These are phyloP conservation scores for Dasypus novemcinctus DNA, from an alignment of 2,113 vertebrate genomes.

Conservation along the genomic window DNA sequence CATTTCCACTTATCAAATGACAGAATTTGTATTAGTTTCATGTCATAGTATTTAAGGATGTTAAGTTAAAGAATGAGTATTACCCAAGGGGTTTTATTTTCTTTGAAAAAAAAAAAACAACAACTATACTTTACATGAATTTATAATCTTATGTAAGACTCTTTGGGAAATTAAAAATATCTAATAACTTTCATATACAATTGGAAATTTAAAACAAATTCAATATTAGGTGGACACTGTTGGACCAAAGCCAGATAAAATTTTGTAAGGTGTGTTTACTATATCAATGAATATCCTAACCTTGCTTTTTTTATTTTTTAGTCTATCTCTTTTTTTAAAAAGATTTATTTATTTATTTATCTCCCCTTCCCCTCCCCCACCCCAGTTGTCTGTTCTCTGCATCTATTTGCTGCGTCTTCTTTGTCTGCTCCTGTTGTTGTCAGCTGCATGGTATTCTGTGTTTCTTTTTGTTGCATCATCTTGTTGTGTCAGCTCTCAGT, in stretches of 20 bases:
- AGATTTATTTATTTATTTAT: too few relatives aligned
- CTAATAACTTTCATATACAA: background rate
- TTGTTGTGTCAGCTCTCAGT: too few relatives aligned
- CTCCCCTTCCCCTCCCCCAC: too few relatives aligned
- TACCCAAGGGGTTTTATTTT: background rate
- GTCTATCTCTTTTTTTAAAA: background rate
- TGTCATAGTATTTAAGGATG: too few relatives aligned
- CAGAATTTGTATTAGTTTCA: too few relatives aligned
- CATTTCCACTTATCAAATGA: too few relatives aligned
- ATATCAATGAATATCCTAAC: background rate
- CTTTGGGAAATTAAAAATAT: background rate
- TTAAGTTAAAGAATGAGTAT: too few relatives aligned
- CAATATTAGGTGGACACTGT: background rate
- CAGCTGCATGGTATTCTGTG: too few relatives aligned
- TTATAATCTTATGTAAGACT: background rate
- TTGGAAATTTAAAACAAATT: slow-evolving; percentile 2
- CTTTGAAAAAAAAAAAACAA: background rate
- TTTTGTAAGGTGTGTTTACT: background rate
- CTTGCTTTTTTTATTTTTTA: background rate
- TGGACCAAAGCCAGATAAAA: background rate
- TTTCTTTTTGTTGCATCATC: too few relatives aligned
- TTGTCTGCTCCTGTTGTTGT: too few relatives aligned
- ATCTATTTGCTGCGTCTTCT: too few relatives aligned
- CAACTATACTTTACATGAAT: background rate
- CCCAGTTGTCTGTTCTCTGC: too few relatives aligned